Percentiles rank a stretch among this genome's conserved stretches.
Conservation (phyloP, 2,113 vertebrate genomes). For the Coregonus clupeaformis region DNA sequence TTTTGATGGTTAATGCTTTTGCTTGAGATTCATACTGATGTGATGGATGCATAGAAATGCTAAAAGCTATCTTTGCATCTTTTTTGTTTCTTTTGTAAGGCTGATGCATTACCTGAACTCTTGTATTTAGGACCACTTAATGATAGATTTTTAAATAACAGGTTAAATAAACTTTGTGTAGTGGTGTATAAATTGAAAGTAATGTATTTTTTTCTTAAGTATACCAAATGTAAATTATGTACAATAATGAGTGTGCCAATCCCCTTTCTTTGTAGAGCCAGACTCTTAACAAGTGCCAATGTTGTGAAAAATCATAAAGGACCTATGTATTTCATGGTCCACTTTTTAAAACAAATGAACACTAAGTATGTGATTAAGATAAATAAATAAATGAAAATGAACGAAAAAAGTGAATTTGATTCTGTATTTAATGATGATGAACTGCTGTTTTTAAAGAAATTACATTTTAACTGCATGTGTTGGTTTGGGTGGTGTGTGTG, state of each 20-base stretch:
- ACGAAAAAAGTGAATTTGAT: constrained; percentile 62
- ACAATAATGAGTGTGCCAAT: constrained; percentile 75
- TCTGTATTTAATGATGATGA: constrained; percentile 76
- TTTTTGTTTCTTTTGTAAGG: constrained; percentile 42
- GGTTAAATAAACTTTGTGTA: constrained; percentile 63
- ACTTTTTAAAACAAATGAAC: constrained; percentile 74
- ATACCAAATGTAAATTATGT: constrained; percentile 81
- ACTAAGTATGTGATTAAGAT: constrained; percentile 70
- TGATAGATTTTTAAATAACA: constrained; percentile 34
- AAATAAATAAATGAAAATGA: constrained; percentile 41
- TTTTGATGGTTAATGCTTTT: constrained; percentile 56
- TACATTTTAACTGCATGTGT: constrained; percentile 77
- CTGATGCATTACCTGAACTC: constrained; percentile 52
- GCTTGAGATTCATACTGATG: constrained; percentile 60
- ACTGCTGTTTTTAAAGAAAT: constrained; percentile 77
- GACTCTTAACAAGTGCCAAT: constrained; percentile 80
- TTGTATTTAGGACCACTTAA: constrained; percentile 68
- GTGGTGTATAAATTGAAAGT: constrained; percentile 76
- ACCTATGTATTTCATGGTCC: constrained; percentile 63
- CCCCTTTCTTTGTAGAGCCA: constrained; percentile 74
- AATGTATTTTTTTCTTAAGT: constrained; percentile 66
- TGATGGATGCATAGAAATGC: constrained; percentile 58
- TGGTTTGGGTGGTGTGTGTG: constrained; percentile 63
- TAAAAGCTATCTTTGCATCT: constrained; percentile 67
- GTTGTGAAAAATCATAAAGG: constrained; percentile 66